Percentiles rank a stretch among this genome's conserved stretches.
Evolutionary conservation across 2,797 vertebrate species (phyloP).

Genomic region (Hipposideros larvatus): DNA sequence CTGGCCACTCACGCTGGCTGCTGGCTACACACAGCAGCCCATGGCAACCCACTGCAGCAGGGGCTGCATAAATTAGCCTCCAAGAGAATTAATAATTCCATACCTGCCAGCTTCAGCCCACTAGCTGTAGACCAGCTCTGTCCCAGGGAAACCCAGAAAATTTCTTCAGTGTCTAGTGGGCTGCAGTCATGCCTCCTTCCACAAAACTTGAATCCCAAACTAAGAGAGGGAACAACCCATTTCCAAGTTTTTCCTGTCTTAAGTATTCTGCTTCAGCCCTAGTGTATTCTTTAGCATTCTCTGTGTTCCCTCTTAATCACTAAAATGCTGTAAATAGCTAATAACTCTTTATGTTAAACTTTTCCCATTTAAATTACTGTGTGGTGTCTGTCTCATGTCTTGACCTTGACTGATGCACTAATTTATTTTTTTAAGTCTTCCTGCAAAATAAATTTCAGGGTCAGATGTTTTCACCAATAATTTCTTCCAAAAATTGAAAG

Average conservation of each 20-base stretch:
- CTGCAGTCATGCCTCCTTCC: neutral
- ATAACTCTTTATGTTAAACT: neutral
- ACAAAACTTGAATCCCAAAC: neutral
- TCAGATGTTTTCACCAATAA: neutral
- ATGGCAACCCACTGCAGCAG: no score
- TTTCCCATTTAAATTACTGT: neutral
- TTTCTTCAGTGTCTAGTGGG: neutral
- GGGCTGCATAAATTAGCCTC: no score
- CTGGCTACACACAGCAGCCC: no score
- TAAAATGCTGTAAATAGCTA: neutral
- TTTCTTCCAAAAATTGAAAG: slow-evolving; percentile 19
- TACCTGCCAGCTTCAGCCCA: neutral
- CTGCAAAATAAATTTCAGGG: slow-evolving; percentile 14
- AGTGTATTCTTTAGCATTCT: neutral
- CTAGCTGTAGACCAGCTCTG: neutral
- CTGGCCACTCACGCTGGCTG: no score
- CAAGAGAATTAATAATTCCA: neutral
- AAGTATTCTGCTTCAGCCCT: neutral
- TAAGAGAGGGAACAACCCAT: neutral
- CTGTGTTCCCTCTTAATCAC: neutral
- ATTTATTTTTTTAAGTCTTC: neutral
- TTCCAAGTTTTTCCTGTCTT: neutral
- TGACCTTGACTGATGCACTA: neutral
- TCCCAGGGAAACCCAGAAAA: neutral
- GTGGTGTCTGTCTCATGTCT: neutral